Evolutionary conservation across 2,797 vertebrate species (phyloP), one percentile per base, ranked within the genome.

Genomic region (Clarias laeviceps): DNA sequence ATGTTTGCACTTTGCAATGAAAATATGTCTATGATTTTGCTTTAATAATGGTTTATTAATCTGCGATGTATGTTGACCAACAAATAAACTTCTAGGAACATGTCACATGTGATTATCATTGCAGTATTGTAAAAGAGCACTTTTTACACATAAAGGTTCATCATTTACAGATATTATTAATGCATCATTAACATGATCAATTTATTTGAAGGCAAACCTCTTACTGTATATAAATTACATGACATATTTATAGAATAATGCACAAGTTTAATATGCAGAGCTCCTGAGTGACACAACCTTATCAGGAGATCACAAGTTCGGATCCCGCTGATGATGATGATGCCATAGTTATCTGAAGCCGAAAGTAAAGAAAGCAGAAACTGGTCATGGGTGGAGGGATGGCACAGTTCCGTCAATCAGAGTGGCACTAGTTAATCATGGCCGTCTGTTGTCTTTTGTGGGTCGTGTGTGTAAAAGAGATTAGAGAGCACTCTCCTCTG

Each of bases 1-100:
- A 83, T 83, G 72, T 61, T 88, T 66, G 88, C 84, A 89, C 87
- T 88, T 87, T 85, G 76, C 57, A 14, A 59, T 80, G 65, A n/a
- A 74, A 34, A 83, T 40, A 69, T 37, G 69, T 85, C 54, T 70
- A 62, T 80, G 66, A 69, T 69, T 70, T 40, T 5, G 18, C 78
- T 73, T 73, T 54, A 79, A 37, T 64, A 56, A 54, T 12, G 32
- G 7, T 84, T 87, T 27, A 81, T 59, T 56, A 65, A 83, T 76
- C 79, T n/a, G 24, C 54, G 80, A 80, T 88, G 64, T 83, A 85
- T 77, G 82, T 87, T 88, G 27, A 34, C 69, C 82, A 83, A 87
- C 78, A 83, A 76, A 85, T 57, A 82, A 84, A 73, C 65, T 18
- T 79, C 3, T 82, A 29, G 56, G 5, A 69, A 82, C 22, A 50